A percentile compares a stretch with the other conserved stretches of the same genome.
These are phyloP conservation scores for Myotis lucifugus DNA, from an alignment of 2,113 vertebrate species.

Conservation along the genomic window DNA sequence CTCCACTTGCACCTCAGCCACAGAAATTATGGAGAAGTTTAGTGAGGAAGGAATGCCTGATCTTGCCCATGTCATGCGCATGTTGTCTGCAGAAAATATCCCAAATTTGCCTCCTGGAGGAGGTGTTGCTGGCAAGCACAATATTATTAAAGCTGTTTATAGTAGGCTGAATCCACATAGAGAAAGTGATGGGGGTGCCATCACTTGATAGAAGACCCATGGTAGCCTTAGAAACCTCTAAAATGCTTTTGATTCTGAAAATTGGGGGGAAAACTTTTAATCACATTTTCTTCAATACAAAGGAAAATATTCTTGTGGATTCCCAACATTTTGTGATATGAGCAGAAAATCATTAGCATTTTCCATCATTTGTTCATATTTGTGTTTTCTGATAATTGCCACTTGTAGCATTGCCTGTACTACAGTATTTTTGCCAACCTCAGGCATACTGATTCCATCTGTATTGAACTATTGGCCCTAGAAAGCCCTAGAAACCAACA, in stretches of 20 bases:
- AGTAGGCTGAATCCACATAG: constrained; percentile 97
- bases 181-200: constrained; percentile 98
- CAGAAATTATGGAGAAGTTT: constrained; percentile 95
- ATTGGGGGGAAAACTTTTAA: no score
- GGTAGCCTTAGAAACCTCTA: no score
- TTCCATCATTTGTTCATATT: constrained; percentile 89
- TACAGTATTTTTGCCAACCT: constrained; percentile 88
- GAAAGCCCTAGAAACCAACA: constrained; percentile 82
- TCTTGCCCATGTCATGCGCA: constrained; percentile 95
- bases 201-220: no score
- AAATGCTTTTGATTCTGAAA: no score
- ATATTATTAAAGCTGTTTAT: constrained; percentile 98
- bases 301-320: no score
- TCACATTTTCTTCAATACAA: no score
- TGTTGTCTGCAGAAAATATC: constrained; percentile 94
- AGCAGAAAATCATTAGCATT: constrained; percentile 89
- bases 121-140: constrained; percentile 98
- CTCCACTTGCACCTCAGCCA: no score
- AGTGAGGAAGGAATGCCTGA: constrained; percentile 96
- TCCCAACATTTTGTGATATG: constrained; percentile 86
- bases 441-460: constrained; percentile 84
- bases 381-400: constrained; percentile 88
- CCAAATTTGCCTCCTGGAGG: constrained; percentile 97
- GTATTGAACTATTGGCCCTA: constrained; percentile 84
- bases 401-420: constrained; percentile 88